Evolutionary conservation across 2,113 vertebrate genomes (phyloP).

Genomic region (Pristiophorus japonicus): DNA sequence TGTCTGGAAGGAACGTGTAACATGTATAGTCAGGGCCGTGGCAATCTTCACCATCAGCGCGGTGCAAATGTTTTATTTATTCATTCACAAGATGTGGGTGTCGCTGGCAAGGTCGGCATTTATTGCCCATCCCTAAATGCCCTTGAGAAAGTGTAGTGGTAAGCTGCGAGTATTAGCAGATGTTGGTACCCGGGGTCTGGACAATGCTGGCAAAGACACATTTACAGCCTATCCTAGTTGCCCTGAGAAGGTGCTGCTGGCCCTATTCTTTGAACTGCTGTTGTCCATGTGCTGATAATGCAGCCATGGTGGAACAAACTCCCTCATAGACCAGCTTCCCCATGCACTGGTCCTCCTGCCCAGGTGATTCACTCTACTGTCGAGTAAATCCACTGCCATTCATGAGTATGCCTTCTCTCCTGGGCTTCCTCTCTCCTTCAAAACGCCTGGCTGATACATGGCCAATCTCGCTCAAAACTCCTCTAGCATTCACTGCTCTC

Average conservation of each 20-base stretch:
- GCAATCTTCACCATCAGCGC: neutral
- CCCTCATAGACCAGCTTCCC: neutral
- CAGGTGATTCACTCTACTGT: neutral
- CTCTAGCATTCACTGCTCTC: neutral
- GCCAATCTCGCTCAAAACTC: neutral
- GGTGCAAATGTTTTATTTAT: neutral
- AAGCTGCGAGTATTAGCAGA: neutral
- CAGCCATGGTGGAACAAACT: no score
- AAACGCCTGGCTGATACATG: neutral
- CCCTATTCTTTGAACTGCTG: neutral
- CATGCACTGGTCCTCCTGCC: neutral
- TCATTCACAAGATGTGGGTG: no score
- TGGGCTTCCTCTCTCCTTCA: neutral
- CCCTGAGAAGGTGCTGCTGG: neutral
- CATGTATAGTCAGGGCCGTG: neutral
- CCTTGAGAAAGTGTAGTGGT: no score
- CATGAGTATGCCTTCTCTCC: neutral
- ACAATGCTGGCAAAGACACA: neutral
- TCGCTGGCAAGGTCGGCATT: no score
- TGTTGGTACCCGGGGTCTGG: neutral
- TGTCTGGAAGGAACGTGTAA: neutral
- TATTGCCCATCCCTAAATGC: no score
- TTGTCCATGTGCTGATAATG: neutral
- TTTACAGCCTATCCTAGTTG: neutral
- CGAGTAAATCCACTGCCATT: neutral